Evolutionary conservation across 2,888 invertebrate species (phyloP).

Genomic region (Gastrophysa polygoni): DNA sequence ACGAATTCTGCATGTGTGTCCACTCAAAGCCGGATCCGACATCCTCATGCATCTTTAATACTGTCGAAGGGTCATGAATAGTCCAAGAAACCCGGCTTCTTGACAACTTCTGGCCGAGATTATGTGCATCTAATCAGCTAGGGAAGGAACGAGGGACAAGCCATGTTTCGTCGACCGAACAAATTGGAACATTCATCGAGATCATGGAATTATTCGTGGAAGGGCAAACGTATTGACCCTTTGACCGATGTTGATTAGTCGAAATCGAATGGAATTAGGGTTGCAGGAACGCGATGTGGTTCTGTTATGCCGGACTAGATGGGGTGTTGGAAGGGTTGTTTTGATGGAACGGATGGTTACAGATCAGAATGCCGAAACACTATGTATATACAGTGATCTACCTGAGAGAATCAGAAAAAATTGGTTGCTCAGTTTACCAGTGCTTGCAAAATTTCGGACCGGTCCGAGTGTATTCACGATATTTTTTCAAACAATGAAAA

Average conservation of each 20-base stretch:
- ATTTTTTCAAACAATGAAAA: no score
- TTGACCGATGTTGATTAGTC: conserved; percentile 42
- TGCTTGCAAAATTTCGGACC: no score
- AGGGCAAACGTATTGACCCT: conserved; percentile 45
- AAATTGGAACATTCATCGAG: conserved; percentile 39
- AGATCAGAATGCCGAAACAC: background rate
- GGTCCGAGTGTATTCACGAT: no score
- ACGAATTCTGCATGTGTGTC: conserved; percentile 43
- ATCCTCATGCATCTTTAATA: conserved; percentile 45
- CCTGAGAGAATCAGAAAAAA: no score
- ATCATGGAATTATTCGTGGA: conserved; percentile 37
- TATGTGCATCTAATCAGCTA: conserved; percentile 42
- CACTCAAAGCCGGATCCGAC: conserved; percentile 33
- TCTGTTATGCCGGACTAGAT: conserved; percentile 24
- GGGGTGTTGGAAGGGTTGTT: conserved; percentile 20
- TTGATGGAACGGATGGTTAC: background rate
- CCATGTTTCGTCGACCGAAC: conserved; percentile 35
- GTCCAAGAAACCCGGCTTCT: conserved; percentile 33
- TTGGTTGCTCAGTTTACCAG: no score
- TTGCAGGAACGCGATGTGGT: conserved; percentile 27
- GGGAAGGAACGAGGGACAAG: conserved; percentile 18
- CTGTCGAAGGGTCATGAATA: conserved; percentile 37
- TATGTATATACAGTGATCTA: no score
- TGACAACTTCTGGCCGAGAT: conserved; percentile 41
- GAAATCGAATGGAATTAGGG: conserved; percentile 37